Evolutionary conservation across 2,888 invertebrate species (phyloP).

Genomic region (Lasioglossum pauxillum): DNA sequence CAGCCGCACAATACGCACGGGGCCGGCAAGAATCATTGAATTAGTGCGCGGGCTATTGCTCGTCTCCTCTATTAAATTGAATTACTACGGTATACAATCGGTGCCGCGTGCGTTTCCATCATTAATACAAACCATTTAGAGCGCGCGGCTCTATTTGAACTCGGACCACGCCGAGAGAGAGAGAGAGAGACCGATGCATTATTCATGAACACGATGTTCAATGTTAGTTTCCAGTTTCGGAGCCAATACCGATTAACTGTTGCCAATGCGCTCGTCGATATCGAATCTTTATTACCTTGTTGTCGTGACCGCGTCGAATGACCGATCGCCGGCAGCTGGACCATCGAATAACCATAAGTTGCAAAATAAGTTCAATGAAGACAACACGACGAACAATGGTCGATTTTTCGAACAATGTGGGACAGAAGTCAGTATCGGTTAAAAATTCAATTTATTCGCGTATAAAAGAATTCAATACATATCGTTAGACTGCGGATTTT

Average conservation of each 20-base stretch:
- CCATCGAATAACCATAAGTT: neutral
- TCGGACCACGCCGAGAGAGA: neutral
- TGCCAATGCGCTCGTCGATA: neutral
- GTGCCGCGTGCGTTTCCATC: neutral
- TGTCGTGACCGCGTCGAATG: neutral
- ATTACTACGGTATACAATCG: neutral
- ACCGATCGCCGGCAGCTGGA: neutral
- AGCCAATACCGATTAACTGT: neutral
- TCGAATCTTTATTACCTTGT: conserved; percentile 7
- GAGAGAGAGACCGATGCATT: neutral
- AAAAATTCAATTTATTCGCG: neutral
- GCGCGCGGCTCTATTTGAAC: neutral
- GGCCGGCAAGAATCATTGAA: neutral
- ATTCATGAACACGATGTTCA: neutral
- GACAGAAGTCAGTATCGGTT: too few relatives aligned
- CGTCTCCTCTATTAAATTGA: neutral
- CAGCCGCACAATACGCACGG: neutral
- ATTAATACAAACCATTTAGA: conserved; percentile 5
- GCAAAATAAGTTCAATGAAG: neutral
- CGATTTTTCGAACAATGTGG: neutral
- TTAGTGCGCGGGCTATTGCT: neutral
- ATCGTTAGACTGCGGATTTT: too few relatives aligned
- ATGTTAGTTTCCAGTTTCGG: conserved; percentile 4
- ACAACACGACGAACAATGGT: neutral
- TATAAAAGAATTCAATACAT: too few relatives aligned